Evolutionary conservation across 1,140 invertebrate species (phyloP).

Genomic region (Hylaeus anthracinus): DNA sequence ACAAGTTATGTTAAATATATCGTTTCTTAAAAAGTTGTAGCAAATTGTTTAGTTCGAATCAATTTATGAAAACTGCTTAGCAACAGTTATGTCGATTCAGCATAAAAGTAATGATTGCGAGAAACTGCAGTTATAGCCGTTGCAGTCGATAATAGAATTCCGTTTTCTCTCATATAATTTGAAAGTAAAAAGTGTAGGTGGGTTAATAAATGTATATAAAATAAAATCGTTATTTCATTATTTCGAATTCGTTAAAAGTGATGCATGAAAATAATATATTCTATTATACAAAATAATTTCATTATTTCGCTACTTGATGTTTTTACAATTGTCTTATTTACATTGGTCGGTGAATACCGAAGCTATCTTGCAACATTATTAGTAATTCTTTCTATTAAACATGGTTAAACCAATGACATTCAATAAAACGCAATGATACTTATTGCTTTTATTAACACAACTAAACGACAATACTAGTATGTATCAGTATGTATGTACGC

Average conservation of each 20-base stretch:
- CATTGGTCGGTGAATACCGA: neutral
- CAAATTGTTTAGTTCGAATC: neutral
- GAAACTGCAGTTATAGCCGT: neutral
- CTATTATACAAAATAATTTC: neutral
- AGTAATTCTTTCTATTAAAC: neutral
- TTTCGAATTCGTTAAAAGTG: neutral
- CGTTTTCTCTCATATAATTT: neutral
- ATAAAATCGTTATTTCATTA: neutral
- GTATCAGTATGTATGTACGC: neutral
- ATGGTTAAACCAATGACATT: constrained; percentile 11
- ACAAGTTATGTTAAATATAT: neutral
- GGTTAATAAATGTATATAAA: neutral
- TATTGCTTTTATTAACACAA: neutral
- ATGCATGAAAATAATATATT: neutral
- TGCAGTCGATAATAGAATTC: neutral
- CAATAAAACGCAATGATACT: neutral
- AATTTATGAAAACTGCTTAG: constrained; percentile 16
- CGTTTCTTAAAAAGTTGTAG: no score
- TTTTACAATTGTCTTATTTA: neutral
- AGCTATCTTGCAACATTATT: constrained; percentile 17
- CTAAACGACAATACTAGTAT: neutral
- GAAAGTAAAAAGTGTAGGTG: neutral
- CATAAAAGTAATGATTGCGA: neutral
- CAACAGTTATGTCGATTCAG: constrained; percentile 4
- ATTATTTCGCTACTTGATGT: neutral